Percentiles rank a stretch among this genome's conserved stretches.
phyloP scores from a whole-genome alignment of 2,888 invertebrate genomes.

The Xestoiulus laeticollis region DNA sequence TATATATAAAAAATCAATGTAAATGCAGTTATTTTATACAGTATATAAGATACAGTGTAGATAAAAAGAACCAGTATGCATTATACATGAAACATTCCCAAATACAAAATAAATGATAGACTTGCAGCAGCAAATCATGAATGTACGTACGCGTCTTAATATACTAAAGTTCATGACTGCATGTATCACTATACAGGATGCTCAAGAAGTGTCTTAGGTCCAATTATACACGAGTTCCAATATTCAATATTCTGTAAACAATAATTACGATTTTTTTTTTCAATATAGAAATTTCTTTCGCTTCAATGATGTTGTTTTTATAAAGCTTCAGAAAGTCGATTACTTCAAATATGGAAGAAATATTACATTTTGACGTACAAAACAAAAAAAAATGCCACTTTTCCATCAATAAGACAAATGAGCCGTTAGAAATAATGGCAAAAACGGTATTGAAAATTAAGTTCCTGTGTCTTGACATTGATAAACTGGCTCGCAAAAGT shows the following conservation, averaged over 20 bases:
- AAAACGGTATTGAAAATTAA: constrained; percentile 39
- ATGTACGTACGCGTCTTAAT: not conserved
- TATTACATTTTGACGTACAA: not conserved
- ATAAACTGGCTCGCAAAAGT: not conserved
- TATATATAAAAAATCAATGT: not conserved
- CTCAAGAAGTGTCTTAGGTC: no score
- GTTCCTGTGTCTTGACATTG: constrained; percentile 10
- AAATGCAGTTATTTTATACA: not conserved
- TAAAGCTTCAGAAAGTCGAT: not conserved
- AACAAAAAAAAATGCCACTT: not conserved
- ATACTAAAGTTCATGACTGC: no score
- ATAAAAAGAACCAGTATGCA: no score
- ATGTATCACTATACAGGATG: no score
- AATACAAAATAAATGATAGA: not conserved
- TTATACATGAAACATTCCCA: not conserved
- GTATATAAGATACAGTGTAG: no score
- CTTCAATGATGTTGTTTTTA: not conserved
- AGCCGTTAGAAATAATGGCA: constrained; percentile 17
- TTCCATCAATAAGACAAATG: not conserved
- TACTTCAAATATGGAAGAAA: not conserved
- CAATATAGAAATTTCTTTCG: not conserved
- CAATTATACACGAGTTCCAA: no score
- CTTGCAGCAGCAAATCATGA: not conserved
- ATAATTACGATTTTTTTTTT: not conserved
- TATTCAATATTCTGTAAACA: not conserved